Evolutionary conservation across 2,797 vertebrate species (phyloP), one percentile per base, ranked within the genome.

Genomic region (Octomys mimax): DNA sequence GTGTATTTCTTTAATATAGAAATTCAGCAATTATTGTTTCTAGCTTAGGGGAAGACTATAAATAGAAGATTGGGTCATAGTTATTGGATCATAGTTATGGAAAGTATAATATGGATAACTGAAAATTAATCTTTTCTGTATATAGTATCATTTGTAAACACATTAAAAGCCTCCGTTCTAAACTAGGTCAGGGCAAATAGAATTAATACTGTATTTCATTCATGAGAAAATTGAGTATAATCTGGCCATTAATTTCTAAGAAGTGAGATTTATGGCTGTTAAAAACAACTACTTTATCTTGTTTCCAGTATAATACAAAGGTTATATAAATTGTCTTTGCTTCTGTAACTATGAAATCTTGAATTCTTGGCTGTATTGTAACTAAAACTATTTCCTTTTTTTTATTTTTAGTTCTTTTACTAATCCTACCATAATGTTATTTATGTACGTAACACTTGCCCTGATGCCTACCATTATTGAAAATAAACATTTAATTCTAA

Each of bases 1-100:
- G 1, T 54, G 1, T 78, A 36, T 87, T 12, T 77, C 62, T 86
- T 94, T 91, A 92, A 75, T 13, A 18, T 61, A 16, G 36, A 46
- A 93, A 81, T 54, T 5, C 12, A 92, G 79, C 61, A 68, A 82
- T 90, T 85, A 79, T 46, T 31, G 85, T 89, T 42, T 92, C n/a
- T 88, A 92, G 54, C 5, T 87, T 6, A 31, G 6, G 86, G 78
- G 57, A 95, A 80, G 46, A 8, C 46, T 80, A 7, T 79, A 89
- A 95, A 57, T 80, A 92, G 81, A 46, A 89, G 9, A 82, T 68
- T 36, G 70, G 21, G 4, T 71, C 19, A 70, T 78, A 21, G 0
- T 57, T 91, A 81, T 91, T 87, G 36, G 52, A 54, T 2, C 11
- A 54, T 79, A 88, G 85, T 21, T 59, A 39, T 91, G 52, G 77